Percentiles rank a stretch among this genome's conserved stretches.
phyloP scores from a whole-genome alignment of 2,888 invertebrate genomes.

The Sesia apiformis region DNA sequence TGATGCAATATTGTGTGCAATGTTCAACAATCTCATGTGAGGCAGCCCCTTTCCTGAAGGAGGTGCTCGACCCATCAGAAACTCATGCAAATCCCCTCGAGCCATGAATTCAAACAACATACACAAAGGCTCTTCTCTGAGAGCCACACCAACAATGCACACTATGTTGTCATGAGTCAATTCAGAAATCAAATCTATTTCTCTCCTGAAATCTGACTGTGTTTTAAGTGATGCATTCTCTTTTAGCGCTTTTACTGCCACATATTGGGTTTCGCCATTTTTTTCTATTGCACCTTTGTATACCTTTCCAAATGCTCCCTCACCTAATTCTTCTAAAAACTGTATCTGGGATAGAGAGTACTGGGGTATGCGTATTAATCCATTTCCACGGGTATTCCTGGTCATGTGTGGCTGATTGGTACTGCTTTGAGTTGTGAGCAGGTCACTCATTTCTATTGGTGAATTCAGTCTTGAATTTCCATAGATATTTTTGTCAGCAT shows the following conservation, averaged over 20 bases:
- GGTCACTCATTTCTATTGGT: slow-evolving; percentile 88
- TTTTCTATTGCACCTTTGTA: slow-evolving; percentile 93
- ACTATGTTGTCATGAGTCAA: slow-evolving; percentile 96
- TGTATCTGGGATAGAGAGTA: slow-evolving; percentile 89
- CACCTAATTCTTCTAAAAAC: slow-evolving; percentile 93
- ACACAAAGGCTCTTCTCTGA: slow-evolving; percentile 91
- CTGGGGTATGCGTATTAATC: slow-evolving; percentile 82
- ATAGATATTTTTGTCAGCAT: slow-evolving; percentile 87
- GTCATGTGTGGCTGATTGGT: slow-evolving; percentile 58
- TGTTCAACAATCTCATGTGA: slow-evolving; percentile 91
- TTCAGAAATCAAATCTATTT: slow-evolving; percentile 96
- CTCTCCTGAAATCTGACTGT: slow-evolving; percentile 92
- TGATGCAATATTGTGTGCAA: slow-evolving; percentile 88
- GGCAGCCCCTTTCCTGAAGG: slow-evolving; percentile 84
- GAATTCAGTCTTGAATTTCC: slow-evolving; percentile 84
- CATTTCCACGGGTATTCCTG: slow-evolving; percentile 66
- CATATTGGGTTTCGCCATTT: slow-evolving; percentile 81
- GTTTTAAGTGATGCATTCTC: slow-evolving; percentile 94
- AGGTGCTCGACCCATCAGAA: slow-evolving; percentile 92
- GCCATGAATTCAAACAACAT: slow-evolving; percentile 99
- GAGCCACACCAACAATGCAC: slow-evolving; percentile 92
- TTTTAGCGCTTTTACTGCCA: slow-evolving; percentile 95
- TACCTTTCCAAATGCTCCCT: slow-evolving; percentile 98
- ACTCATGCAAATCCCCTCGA: slow-evolving; percentile 97
- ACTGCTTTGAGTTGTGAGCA: slow-evolving; percentile 76